phyloP scores from a whole-genome alignment of 2,113 vertebrate species.

The Cisticola juncidis region DNA sequence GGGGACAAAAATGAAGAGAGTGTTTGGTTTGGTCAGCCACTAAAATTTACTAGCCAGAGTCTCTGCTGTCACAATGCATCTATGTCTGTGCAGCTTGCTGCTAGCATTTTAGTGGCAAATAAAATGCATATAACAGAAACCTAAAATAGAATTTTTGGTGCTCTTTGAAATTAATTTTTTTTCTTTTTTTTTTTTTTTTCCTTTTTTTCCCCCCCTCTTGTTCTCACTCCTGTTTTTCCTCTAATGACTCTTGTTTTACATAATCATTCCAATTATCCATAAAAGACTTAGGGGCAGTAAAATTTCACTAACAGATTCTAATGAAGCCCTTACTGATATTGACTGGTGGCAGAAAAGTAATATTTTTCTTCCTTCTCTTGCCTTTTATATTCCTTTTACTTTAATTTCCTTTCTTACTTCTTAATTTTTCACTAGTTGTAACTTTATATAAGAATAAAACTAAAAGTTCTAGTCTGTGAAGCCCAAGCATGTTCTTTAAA shows the following conservation, averaged over 20 bases:
- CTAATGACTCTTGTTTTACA: not conserved
- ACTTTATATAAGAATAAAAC: not conserved
- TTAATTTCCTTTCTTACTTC: not conserved
- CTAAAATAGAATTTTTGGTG: not conserved
- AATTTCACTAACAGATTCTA: not conserved
- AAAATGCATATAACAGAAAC: not conserved
- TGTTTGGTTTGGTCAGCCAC: not conserved
- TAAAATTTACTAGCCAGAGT: not conserved
- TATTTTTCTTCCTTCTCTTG: not conserved
- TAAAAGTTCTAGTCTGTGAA: not conserved
- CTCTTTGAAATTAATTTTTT: not conserved
- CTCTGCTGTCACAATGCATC: not conserved
- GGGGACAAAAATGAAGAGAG: not conserved
- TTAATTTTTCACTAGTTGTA: not conserved
- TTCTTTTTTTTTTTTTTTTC: accelerated
- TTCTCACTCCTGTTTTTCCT: not conserved
- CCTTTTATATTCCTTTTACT: not conserved
- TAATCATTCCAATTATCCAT: not conserved
- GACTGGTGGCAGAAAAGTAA: not conserved
- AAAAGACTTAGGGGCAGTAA: not conserved
- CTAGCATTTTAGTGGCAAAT: not conserved
- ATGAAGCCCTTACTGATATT: not conserved
- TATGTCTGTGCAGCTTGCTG: not conserved
- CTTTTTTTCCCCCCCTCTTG: not conserved
- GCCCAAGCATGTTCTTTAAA: not conserved